Percentiles rank a stretch among this genome's conserved stretches.
Evolutionary conservation across 2,113 vertebrate species (phyloP).

Genomic region (Amazona guildingii): DNA sequence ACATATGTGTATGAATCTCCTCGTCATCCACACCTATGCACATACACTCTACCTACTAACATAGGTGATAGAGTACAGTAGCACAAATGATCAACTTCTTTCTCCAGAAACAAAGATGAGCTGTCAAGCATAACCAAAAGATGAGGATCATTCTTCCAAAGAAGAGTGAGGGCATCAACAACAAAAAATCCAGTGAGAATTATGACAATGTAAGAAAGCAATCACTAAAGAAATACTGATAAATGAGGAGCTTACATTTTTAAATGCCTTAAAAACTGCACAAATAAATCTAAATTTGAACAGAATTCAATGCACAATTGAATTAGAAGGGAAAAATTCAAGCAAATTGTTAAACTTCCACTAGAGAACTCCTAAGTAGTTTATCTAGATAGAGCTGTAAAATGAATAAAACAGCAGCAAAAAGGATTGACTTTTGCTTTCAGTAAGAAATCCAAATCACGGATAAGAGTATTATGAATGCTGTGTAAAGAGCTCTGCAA

Average conservation of each 20-base stretch:
- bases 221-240: constrained; percentile 23
- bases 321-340: constrained; percentile 1
- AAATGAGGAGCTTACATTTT: constrained; percentile 5
- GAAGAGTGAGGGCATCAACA: not conserved
- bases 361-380: not conserved
- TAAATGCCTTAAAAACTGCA: not conserved
- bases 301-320: not conserved
- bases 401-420: not conserved
- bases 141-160: not conserved
- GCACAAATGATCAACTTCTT: not conserved
- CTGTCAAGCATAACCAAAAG: constrained; percentile 14
- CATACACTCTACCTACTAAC: not conserved
- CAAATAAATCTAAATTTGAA: not conserved
- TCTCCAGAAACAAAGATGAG: constrained; percentile 37
- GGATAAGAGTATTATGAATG: constrained; percentile 8
- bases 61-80: not conserved
- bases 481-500: constrained; percentile 7
- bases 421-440: constrained; percentile 28
- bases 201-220: constrained; percentile 13
- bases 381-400: not conserved
- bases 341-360: constrained; percentile 4
- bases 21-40: not conserved
- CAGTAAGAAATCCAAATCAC: constrained; percentile 37
- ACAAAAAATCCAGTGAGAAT: not conserved
- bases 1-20: not conserved